These are phyloP conservation scores for Phengaris alcon DNA, from an alignment of 2,888 invertebrate genomes.

Conservation along the genomic window DNA sequence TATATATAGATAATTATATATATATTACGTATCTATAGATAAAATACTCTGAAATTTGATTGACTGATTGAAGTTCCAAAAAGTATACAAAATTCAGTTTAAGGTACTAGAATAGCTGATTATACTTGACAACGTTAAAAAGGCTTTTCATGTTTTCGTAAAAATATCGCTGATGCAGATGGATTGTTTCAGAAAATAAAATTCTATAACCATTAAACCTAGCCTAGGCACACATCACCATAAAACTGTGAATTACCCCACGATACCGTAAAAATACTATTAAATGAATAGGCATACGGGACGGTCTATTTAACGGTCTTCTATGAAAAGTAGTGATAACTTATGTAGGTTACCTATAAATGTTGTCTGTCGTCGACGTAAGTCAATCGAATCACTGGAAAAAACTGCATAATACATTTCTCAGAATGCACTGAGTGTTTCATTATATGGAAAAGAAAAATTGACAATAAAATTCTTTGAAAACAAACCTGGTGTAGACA, in stretches of 20 bases:
- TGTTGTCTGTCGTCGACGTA: neutral
- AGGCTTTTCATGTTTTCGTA: neutral
- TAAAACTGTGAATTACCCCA: conserved; percentile 21
- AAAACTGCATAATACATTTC: neutral
- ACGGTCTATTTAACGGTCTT: conserved; percentile 14
- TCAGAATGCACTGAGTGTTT: neutral
- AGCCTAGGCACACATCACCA: conserved; percentile 20
- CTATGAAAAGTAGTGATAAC: neutral
- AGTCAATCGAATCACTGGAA: neutral
- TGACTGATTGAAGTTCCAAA: too few species aligned
- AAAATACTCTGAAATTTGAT: too few species aligned
- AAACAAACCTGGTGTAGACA: conserved; percentile 12
- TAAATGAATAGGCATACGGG: conserved; percentile 24
- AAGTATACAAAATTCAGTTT: too few species aligned
- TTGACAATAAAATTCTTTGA: neutral
- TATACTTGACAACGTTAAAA: too few species aligned
- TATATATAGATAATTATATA: too few species aligned
- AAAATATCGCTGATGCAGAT: neutral
- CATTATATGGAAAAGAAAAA: conserved; percentile 14
- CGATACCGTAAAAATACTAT: conserved; percentile 28
- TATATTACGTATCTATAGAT: too few species aligned
- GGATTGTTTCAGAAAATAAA: neutral
- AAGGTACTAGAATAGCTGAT: neutral
- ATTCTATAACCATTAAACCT: conserved; percentile 20
- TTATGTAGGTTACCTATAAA: conserved; percentile 6